Base-by-base conservation (phyloP, 2,888 invertebrate genomes). In the Athetis lepigone region DNA sequence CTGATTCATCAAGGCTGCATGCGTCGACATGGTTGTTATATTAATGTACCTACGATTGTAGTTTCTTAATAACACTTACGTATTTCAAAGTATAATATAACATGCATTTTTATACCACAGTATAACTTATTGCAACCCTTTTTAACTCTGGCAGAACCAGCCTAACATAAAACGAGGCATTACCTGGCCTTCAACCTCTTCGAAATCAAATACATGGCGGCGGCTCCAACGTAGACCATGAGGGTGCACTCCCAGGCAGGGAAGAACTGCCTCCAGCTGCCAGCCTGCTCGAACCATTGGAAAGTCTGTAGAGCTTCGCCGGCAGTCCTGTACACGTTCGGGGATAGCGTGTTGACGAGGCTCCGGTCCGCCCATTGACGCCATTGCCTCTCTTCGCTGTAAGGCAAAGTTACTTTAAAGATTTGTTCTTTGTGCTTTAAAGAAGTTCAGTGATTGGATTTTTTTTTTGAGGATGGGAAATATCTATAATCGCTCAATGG, bases 321-420 rank as follows among this genome's bases (percentile, higher is more conserved):
- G 0, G 96, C 91, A 0, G 98, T 98, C 62, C 99, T 96, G 87
- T 99, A 99, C 29, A 99, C 98, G 91, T 99, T 99, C 0, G 99
- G 99, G 0, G 99, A 99, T 36, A 99, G 95, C 0, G 97, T 97
- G 88, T 99, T 99, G 0, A 99, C 99, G 1, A 99, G 95, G 40
- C 97, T 97, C 50, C 96, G 96, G 88, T 99, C 99, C 0, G 97
- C 98, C 99, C 99, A 99, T 85, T 97, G 96, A 49, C 99, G 96
- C 99, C 99, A 99, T 85, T 98, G 97, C 36, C 98, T 96, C 91
- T 99, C 99, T 77, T 98, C 97, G 40, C 99, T 99, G 85, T 46
- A 95, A 74, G n/a, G 46, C 25, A 37, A 50, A 43, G 7, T 77
- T 63, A 52, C 13, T 27, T 52, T 37, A 13, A 36, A 7, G 8